These are phyloP conservation scores for Brassicogethes aeneus DNA, from an alignment of 2,888 invertebrate species.

Conservation along the genomic window DNA sequence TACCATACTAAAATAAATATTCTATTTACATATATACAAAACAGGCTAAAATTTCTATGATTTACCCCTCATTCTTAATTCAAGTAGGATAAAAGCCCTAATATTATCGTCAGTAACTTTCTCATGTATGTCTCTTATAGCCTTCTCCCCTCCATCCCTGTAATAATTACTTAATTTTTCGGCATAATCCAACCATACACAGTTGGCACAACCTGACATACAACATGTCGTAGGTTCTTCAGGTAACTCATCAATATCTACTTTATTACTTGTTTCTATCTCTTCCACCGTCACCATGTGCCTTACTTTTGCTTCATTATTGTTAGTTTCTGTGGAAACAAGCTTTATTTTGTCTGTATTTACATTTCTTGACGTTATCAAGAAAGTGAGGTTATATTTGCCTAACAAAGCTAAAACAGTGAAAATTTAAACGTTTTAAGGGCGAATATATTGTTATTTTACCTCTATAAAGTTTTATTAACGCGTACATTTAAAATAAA, in stretches of 20 bases:
- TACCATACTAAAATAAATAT: too few relatives aligned
- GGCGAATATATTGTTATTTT: too few relatives aligned
- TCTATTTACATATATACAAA: too few relatives aligned
- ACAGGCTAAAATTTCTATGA: too few relatives aligned
- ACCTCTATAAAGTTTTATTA: too few relatives aligned
- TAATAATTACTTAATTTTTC: slow-evolving; percentile 54
- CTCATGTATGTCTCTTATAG: slow-evolving; percentile 61
- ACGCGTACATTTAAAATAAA: too few relatives aligned
- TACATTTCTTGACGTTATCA: background rate
- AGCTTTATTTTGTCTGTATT: background rate
- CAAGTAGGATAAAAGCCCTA: slow-evolving; percentile 72
- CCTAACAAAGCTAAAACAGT: too few relatives aligned
- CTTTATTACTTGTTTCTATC: background rate
- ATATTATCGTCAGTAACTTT: slow-evolving; percentile 73
- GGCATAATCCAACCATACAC: slow-evolving; percentile 89
- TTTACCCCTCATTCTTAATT: slow-evolving; percentile 47
- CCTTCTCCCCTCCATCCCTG: slow-evolving; percentile 58
- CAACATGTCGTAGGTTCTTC: slow-evolving; percentile 80
- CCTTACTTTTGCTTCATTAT: background rate
- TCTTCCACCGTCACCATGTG: background rate
- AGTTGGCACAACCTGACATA: slow-evolving; percentile 86
- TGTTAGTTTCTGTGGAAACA: background rate
- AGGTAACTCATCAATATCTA: slow-evolving; percentile 32
- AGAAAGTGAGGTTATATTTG: background rate
- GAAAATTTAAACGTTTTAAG: too few relatives aligned